phyloP scores from a whole-genome alignment of 2,113 vertebrate species.

The Apistogramma diplotaenia region DNA sequence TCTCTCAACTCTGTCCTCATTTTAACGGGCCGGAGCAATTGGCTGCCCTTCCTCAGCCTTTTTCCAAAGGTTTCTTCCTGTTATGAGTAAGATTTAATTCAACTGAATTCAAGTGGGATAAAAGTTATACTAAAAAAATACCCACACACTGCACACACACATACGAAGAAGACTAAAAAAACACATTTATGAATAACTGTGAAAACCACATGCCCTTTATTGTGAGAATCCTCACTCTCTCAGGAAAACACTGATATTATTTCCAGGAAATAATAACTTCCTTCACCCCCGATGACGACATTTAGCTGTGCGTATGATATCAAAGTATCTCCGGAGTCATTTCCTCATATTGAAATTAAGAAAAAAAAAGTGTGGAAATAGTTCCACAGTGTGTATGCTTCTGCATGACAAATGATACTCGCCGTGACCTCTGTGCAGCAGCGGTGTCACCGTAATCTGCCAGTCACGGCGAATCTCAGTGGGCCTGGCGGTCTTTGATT shows the following conservation, averaged over 20 bases:
- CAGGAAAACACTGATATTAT: neutral
- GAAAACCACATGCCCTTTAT: neutral
- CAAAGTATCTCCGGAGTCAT: neutral
- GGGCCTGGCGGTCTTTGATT: slow-evolving; percentile 4
- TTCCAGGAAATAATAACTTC: slow-evolving; percentile 6
- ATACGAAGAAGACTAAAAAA: neutral
- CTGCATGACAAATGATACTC: neutral
- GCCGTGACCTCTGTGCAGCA: neutral
- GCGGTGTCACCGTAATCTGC: slow-evolving; percentile 26
- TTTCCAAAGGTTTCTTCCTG: neutral
- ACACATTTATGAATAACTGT: neutral
- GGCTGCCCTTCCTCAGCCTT: neutral
- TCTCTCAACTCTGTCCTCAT: neutral
- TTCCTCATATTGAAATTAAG: neutral
- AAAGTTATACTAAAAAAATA: neutral
- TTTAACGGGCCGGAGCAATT: neutral
- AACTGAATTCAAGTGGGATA: neutral
- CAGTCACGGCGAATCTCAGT: neutral
- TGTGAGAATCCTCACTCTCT: neutral
- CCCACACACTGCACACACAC: neutral
- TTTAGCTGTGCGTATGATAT: neutral
- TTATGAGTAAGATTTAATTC: neutral
- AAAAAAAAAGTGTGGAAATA: neutral
- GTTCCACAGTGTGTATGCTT: neutral
- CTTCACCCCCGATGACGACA: neutral